Percentiles rank a stretch among this genome's conserved stretches.
Conservation (phyloP, 2,797 vertebrate species). For the Champsocephalus gunnari region DNA sequence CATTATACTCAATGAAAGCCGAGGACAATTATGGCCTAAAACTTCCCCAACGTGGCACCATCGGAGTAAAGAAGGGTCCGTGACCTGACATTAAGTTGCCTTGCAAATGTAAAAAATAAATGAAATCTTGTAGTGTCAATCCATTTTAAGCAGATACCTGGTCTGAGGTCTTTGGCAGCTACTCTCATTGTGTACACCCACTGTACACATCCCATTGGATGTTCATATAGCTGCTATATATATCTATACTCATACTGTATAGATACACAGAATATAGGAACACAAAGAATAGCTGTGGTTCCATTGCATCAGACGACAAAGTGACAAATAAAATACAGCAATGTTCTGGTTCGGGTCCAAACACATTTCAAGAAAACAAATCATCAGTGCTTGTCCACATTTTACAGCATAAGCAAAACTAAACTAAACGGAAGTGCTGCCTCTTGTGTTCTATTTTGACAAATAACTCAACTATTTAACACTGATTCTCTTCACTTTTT, state of each 20-base stretch:
- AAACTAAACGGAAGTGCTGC: conserved; percentile 42
- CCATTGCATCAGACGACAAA: conserved; percentile 43
- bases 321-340: conserved; percentile 59
- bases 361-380: conserved; percentile 46
- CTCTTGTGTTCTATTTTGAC: conserved; percentile 25
- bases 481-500: conserved; percentile 16
- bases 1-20: not conserved
- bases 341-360: conserved; percentile 65
- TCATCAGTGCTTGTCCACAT: conserved; percentile 64
- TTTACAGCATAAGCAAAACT: conserved; percentile 64
- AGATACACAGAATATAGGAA: conserved; percentile 66
- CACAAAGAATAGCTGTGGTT: conserved; percentile 64
- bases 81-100: not conserved
- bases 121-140: conserved; percentile 61
- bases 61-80: not conserved
- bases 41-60: too few species aligned
- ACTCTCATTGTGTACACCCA: conserved; percentile 79
- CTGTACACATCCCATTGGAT: conserved; percentile 72
- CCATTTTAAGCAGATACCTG: conserved; percentile 38
- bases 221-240: conserved; percentile 70
- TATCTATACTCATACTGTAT: conserved; percentile 54
- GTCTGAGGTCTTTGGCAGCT: conserved; percentile 80
- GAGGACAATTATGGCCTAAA: not conserved
- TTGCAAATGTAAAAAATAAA: conserved; percentile 32
- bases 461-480: conserved; percentile 14